phyloP scores from a whole-genome alignment of 2,113 vertebrate genomes.

The Chelonoidis abingdonii region DNA sequence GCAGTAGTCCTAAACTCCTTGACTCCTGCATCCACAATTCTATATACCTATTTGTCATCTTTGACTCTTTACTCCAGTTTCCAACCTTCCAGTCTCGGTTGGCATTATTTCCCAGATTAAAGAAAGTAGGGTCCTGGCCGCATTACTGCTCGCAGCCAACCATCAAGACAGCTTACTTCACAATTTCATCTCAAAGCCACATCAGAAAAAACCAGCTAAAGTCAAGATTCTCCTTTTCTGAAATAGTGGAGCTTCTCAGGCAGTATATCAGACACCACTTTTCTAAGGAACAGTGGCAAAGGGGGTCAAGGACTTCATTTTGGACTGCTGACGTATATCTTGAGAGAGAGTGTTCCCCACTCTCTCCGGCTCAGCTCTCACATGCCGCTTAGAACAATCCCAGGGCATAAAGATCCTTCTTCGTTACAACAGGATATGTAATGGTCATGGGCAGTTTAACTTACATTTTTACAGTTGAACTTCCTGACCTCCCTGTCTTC shows the following conservation, averaged over 20 bases:
- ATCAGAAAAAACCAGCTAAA: not conserved
- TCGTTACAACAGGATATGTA: not conserved
- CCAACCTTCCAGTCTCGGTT: not conserved
- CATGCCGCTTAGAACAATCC: not conserved
- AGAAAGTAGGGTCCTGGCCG: not conserved
- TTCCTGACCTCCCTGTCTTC: not conserved
- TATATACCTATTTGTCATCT: not conserved
- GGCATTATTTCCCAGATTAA: not conserved
- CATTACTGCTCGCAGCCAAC: not conserved
- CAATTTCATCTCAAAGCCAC: not conserved
- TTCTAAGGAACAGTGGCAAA: not conserved
- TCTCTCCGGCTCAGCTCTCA: not conserved
- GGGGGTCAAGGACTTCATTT: not conserved
- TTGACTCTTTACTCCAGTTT: not conserved
- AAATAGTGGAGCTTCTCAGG: not conserved
- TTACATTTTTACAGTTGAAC: not conserved
- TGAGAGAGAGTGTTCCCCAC: not conserved
- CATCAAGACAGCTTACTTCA: not conserved
- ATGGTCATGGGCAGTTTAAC: not conserved
- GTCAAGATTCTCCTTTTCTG: not conserved
- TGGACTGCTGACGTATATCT: not conserved
- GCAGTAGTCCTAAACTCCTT: not conserved
- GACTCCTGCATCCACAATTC: not conserved
- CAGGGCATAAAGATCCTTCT: not conserved
- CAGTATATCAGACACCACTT: not conserved